Percentiles rank a stretch among this genome's conserved stretches.
Conservation (phyloP, 2,888 invertebrate genomes). For the Alloscopus bannaensis region DNA sequence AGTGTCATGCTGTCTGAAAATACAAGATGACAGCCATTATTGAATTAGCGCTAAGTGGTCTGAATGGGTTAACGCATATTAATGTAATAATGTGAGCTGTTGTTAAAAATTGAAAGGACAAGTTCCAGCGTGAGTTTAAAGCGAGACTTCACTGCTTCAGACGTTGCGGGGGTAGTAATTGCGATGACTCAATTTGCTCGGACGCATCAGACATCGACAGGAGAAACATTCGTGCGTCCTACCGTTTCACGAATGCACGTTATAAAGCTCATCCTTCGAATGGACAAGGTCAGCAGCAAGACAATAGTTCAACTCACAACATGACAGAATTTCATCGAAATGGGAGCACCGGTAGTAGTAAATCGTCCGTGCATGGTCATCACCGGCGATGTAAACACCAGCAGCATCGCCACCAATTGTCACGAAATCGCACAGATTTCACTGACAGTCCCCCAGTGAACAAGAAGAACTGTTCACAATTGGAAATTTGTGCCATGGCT, state of each 20-base stretch:
- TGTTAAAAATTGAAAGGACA: conserved; percentile 79
- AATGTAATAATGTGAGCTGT: not conserved
- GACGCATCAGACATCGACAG: conserved; percentile 69
- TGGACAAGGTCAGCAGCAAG: no score
- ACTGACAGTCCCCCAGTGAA: not conserved
- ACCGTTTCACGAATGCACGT: conserved; percentile 23
- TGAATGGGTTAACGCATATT: no score
- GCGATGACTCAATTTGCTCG: conserved; percentile 44
- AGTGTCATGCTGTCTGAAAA: no score
- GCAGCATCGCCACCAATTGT: not conserved
- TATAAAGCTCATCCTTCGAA: conserved; percentile 1
- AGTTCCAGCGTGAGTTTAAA: conserved; percentile 86
- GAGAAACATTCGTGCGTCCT: conserved; percentile 21
- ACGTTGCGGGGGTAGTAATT: conserved; percentile 51
- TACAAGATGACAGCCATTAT: no score
- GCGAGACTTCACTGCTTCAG: conserved; percentile 78
- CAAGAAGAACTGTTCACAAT: not conserved
- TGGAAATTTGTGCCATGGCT: no score
- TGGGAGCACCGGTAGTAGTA: conserved; percentile 3
- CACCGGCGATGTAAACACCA: not conserved
- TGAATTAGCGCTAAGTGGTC: no score
- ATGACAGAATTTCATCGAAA: not conserved
- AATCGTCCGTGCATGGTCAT: not conserved
- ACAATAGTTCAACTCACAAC: not conserved
- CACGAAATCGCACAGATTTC: not conserved